Conservation (phyloP, 2,797 vertebrate species). For the Petrocephalus schoutedeni region DNA sequence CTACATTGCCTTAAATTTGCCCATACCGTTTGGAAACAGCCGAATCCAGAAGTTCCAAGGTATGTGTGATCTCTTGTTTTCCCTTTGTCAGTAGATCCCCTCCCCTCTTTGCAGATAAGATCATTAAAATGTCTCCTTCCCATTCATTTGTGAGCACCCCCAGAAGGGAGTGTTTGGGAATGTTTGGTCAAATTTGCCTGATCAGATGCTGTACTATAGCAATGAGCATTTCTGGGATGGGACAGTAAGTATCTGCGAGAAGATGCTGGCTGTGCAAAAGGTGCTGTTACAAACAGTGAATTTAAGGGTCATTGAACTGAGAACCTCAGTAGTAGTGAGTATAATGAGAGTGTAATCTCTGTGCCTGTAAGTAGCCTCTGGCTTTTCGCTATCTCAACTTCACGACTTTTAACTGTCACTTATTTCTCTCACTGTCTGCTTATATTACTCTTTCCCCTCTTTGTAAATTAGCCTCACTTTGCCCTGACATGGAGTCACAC, state of each 20-base stretch:
- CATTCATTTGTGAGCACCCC: not conserved
- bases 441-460: conserved; percentile 38
- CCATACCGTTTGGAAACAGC: conserved; percentile 94
- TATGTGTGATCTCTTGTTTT: conserved; percentile 48
- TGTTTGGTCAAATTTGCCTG: not conserved
- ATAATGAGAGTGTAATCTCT: not conserved
- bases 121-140: not conserved
- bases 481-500: conserved; percentile 49
- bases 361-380: not conserved
- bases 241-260: not conserved
- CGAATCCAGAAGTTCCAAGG: conserved; percentile 93
- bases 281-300: not conserved
- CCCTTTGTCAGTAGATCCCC: not conserved
- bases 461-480: conserved; percentile 59
- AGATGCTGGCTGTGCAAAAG: not conserved
- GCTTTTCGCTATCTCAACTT: not conserved
- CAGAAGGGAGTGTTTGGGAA: not conserved
- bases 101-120: not conserved
- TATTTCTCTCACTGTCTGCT: conserved; percentile 27
- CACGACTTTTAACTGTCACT: not conserved
- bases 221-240: not conserved
- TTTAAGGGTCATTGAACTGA: not conserved
- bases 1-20: conserved; percentile 89
- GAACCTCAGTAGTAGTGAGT: not conserved
- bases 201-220: not conserved